phyloP scores from a whole-genome alignment of 2,888 invertebrate genomes.

The Myopa tessellatipennis region DNA sequence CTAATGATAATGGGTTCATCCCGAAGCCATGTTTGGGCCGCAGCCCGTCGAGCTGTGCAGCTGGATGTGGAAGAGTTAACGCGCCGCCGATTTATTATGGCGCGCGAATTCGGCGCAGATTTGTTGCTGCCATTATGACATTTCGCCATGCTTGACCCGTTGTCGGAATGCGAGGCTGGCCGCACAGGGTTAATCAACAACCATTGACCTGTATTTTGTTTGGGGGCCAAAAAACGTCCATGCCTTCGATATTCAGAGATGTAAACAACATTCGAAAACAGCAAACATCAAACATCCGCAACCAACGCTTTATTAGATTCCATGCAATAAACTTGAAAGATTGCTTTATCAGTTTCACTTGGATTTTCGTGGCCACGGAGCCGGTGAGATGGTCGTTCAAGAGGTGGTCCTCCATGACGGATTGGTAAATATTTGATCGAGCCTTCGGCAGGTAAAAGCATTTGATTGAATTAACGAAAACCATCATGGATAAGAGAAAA shows the following conservation, averaged over 20 bases:
- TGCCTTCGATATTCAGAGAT: not conserved
- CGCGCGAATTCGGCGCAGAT: slow-evolving; percentile 38
- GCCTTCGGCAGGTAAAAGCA: not conserved
- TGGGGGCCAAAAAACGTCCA: slow-evolving; percentile 24
- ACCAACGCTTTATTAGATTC: slow-evolving; percentile 29
- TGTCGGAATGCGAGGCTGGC: slow-evolving; percentile 23
- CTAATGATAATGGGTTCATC: slow-evolving; percentile 52
- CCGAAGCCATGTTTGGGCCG: slow-evolving; percentile 45
- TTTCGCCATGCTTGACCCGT: slow-evolving; percentile 50
- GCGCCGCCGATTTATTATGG: slow-evolving; percentile 44
- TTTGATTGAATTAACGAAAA: too few species aligned
- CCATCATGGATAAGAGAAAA: too few species aligned
- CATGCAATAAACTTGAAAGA: slow-evolving; percentile 27
- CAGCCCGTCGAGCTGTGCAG: not conserved
- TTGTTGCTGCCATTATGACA: slow-evolving; percentile 52
- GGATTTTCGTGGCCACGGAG: slow-evolving; percentile 9
- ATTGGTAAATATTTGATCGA: not conserved
- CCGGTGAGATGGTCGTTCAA: not conserved
- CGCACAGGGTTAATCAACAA: slow-evolving; percentile 60
- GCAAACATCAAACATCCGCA: slow-evolving; percentile 6
- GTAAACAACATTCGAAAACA: slow-evolving; percentile 3
- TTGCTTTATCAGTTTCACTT: slow-evolving; percentile 33
- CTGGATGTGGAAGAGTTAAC: slow-evolving; percentile 33
- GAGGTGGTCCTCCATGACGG: slow-evolving; percentile 19
- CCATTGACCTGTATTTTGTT: slow-evolving; percentile 56